These are phyloP conservation scores for Agrotis clavis DNA, from an alignment of 2,888 invertebrate genomes.

Conservation along the genomic window DNA sequence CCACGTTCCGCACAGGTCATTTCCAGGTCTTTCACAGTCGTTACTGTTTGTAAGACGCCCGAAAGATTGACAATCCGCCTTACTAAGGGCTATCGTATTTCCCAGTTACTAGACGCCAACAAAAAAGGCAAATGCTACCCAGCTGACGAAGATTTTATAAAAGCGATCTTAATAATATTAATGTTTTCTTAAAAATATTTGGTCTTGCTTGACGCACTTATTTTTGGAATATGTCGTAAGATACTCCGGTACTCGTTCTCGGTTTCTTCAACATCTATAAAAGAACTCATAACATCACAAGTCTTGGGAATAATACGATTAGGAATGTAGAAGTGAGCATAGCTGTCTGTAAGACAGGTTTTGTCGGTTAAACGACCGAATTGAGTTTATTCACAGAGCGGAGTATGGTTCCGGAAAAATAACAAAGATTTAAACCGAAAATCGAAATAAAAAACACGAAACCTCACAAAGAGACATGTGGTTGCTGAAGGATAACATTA, in stretches of 20 bases:
- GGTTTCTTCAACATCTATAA: background rate
- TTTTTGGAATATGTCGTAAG: background rate
- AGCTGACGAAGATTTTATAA: too few species aligned
- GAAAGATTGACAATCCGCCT: too few species aligned
- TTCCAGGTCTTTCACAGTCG: too few species aligned
- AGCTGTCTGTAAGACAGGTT: background rate
- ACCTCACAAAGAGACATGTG: background rate
- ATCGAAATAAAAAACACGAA: background rate
- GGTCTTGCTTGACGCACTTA: background rate
- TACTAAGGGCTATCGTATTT: too few species aligned
- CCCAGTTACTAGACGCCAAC: too few species aligned
- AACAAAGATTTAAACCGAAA: background rate
- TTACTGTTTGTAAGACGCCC: too few species aligned
- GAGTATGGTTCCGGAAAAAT: background rate
- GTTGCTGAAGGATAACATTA: background rate
- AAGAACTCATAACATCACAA: background rate
- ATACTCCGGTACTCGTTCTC: background rate
- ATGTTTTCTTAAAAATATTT: too few species aligned
- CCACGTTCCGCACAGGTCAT: too few species aligned
- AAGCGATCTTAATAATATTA: too few species aligned
- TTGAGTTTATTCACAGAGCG: background rate
- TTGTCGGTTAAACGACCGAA: background rate
- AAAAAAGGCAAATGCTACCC: too few species aligned
- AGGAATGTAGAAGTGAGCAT: constrained; percentile 23
- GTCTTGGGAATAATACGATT: constrained; percentile 1